Conservation (phyloP, 2,797 vertebrate genomes). For the Ibycter americanus region DNA sequence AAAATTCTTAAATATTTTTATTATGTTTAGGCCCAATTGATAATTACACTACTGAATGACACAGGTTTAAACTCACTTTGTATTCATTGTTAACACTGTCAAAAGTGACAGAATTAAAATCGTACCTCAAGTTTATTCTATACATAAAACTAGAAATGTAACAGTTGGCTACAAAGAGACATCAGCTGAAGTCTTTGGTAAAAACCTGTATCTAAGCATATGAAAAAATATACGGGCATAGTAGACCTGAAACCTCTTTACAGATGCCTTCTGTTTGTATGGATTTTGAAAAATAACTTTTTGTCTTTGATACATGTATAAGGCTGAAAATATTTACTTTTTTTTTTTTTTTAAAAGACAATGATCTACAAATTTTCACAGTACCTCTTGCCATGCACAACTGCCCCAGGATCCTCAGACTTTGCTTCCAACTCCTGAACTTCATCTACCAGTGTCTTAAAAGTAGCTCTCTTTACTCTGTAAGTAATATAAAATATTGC, state of each 20-base stretch:
- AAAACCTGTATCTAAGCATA: neutral
- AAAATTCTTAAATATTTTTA: neutral
- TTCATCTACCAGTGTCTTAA: slow-evolving; percentile 97
- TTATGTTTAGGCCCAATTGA: neutral
- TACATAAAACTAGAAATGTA: neutral
- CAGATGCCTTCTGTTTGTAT: neutral
- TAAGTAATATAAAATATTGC: slow-evolving; percentile 12
- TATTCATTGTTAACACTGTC: neutral
- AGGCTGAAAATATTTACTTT: neutral
- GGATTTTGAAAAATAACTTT: neutral
- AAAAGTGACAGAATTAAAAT: neutral
- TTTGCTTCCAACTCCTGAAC: slow-evolving; percentile 96
- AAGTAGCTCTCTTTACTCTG: slow-evolving; percentile 90
- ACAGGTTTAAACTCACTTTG: neutral
- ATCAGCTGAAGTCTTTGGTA: neutral
- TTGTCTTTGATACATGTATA: neutral
- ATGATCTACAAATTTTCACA: slow-evolving; percentile 20
- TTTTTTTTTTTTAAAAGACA: neutral
- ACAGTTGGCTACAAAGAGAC: neutral
- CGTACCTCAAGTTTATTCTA: neutral
- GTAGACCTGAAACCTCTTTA: neutral
- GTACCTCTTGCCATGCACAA: slow-evolving; percentile 95
- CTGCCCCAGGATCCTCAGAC: slow-evolving; percentile 93
- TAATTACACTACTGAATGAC: neutral
- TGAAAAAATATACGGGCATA: neutral